A percentile compares a stretch with the other conserved stretches of the same genome.
phyloP scores from a whole-genome alignment of 2,797 vertebrate genomes.

The Xerus rutilus region DNA sequence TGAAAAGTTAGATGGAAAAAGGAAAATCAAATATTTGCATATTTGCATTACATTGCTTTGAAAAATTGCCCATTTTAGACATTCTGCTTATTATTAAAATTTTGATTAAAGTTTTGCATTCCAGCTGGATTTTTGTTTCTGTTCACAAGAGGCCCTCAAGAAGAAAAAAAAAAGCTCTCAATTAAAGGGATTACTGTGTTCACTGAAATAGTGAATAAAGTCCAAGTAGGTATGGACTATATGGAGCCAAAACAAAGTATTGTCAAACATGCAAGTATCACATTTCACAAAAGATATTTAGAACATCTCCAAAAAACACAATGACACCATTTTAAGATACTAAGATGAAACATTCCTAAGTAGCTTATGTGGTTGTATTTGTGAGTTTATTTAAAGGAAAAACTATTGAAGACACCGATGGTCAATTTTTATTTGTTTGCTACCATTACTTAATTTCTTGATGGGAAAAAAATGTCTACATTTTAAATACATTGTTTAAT shows the following conservation, averaged over 20 bases:
- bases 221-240: neutral
- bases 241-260: neutral
- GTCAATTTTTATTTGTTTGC: conserved; percentile 22
- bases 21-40: conserved; percentile 48
- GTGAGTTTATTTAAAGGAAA: conserved; percentile 45
- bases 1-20: neutral
- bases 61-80: neutral
- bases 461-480: conserved; percentile 47
- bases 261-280: neutral
- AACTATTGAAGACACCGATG: conserved; percentile 19
- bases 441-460: conserved; percentile 21
- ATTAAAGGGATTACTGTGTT: neutral
- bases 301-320: conserved; percentile 21
- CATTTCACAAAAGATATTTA: conserved; percentile 26
- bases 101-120: conserved; percentile 11
- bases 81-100: conserved; percentile 18
- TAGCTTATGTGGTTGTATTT: conserved; percentile 52
- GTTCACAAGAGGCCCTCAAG: conserved; percentile 16
- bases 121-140: neutral
- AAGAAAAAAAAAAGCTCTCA: neutral
- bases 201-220: conserved; percentile 33
- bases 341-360: conserved; percentile 52
- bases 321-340: neutral
- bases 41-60: neutral
- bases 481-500: conserved; percentile 54